Evolutionary conservation across 1,140 invertebrate species (phyloP).

Genomic region (Contarinia nasturtii): DNA sequence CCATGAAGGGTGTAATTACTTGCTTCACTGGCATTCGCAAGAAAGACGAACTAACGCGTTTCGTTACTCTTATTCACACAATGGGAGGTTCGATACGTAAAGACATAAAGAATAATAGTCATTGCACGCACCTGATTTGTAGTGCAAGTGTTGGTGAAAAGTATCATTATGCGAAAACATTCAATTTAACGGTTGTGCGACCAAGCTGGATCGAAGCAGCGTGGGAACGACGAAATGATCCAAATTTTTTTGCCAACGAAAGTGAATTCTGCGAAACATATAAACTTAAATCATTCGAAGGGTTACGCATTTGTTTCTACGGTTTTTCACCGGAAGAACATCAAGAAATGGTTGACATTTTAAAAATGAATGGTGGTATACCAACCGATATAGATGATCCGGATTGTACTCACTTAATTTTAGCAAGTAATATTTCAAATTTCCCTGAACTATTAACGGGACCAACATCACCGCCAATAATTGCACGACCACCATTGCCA

Average conservation of each 20-base stretch:
- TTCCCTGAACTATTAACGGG: no score
- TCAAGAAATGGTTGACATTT: constrained; percentile 76
- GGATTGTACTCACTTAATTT: constrained; percentile 60
- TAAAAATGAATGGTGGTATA: constrained; percentile 67
- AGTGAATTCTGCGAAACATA: constrained; percentile 47
- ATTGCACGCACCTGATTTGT: constrained; percentile 71
- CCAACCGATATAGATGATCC: constrained; percentile 54
- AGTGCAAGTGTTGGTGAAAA: constrained; percentile 72
- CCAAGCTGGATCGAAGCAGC: constrained; percentile 69
- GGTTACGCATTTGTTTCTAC: constrained; percentile 67
- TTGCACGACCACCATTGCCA: no score
- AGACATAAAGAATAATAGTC: constrained; percentile 40
- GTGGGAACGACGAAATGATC: constrained; percentile 59
- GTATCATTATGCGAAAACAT: constrained; percentile 69
- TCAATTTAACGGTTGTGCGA: constrained; percentile 73
- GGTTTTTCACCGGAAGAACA: constrained; percentile 78
- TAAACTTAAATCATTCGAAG: constrained; percentile 73
- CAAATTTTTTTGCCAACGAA: constrained; percentile 41
- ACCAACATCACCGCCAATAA: no score
- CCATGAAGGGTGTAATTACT: constrained; percentile 68
- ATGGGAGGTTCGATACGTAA: constrained; percentile 88
- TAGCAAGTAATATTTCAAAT: no score
- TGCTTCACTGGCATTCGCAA: constrained; percentile 80
- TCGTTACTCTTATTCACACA: constrained; percentile 62
- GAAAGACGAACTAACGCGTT: constrained; percentile 65